Evolutionary conservation across 2,113 vertebrate species (phyloP).

Genomic region (Pongo abelii): DNA sequence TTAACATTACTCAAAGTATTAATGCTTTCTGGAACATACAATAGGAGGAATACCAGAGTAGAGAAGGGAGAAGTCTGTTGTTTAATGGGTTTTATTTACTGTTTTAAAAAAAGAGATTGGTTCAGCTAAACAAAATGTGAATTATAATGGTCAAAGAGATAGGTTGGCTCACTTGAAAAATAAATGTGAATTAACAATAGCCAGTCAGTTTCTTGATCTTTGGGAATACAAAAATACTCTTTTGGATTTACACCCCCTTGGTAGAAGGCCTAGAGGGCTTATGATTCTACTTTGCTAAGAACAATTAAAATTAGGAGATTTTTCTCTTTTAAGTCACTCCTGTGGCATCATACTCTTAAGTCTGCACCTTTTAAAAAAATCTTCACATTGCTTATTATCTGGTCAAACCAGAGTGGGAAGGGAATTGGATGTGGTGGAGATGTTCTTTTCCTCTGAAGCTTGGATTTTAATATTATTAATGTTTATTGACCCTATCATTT

Average conservation of each 20-base stretch:
- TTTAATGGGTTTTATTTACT: conserved; percentile 25
- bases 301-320: neutral
- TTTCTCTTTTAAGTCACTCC: neutral
- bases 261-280: neutral
- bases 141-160: neutral
- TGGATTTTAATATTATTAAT: neutral
- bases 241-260: neutral
- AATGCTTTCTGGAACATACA: neutral
- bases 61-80: neutral
- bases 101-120: neutral
- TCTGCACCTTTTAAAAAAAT: neutral
- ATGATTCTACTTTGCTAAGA: neutral
- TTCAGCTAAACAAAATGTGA: neutral
- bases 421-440: neutral
- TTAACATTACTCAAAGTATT: neutral
- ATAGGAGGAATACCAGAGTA: neutral
- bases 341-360: neutral
- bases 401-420: neutral
- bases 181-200: neutral
- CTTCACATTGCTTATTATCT: neutral
- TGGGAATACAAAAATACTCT: neutral
- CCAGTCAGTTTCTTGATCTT: neutral
- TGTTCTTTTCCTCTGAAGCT: neutral
- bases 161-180: neutral
- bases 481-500: neutral